Evolutionary conservation across 1,140 invertebrate species (phyloP), one percentile per base, ranked within the genome.

Genomic region (Dolichoris vasculosae): DNA sequence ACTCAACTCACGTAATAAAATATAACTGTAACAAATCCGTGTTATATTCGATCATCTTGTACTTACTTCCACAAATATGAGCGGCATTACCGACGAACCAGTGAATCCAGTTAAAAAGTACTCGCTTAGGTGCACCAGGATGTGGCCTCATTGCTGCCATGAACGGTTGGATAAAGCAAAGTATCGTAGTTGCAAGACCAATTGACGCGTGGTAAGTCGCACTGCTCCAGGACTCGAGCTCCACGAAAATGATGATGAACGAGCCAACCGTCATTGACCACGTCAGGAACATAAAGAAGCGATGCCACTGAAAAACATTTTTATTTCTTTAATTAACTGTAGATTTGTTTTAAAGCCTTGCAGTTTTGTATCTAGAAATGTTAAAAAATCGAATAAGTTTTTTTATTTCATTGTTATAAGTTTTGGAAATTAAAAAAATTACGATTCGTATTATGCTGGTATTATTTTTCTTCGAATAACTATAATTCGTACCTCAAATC

Each of bases 21-120:
- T 26, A 26, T 26, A 59, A 59, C 55, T 59, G 2, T 13, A 46
- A 64, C 11, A 32, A 23, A 4, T 64, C 26, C 38, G 43, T 9
- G 0, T 23, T 23, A 43, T 73, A 6, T 43, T 1, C 20, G n/a
- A 43, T 73, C 0, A 43, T 73, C 40, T 11, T 30, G 23, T 84
- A 95, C 96, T 95, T 94, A 98, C 98, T 97, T 90, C 95, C 97
- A 82, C 98, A 94, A 88, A 98, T 97, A 91, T 98, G 97, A 4
- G 98, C 98, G n/a, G 95, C 93, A 92, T 98, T 99, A 75, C 98
- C 98, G 87, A 97, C 95, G 67, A 97, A 94, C 97, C 98, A 99
- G 93, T 99, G 98, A 26, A 95, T 90, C 98, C 98, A 99, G 92
- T 99, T 99, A 94, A 99, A 99, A 81, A 98, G 93, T 0, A 96